Evolutionary conservation across 2,797 vertebrate genomes (phyloP).

Genomic region (Lithobates pipiens): DNA sequence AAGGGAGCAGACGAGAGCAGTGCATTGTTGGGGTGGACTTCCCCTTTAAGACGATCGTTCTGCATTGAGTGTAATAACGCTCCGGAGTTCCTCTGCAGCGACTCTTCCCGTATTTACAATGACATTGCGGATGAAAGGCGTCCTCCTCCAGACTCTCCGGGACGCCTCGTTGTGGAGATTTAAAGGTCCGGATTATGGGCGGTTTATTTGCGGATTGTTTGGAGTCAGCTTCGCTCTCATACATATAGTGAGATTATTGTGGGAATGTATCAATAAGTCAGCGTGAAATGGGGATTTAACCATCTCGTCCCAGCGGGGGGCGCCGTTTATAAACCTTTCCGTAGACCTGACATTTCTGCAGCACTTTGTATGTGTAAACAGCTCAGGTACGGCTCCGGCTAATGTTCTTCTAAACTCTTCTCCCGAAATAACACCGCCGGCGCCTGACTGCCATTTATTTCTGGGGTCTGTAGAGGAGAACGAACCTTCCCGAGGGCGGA

Average conservation of each 20-base stretch:
- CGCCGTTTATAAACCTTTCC: slow-evolving; percentile 13
- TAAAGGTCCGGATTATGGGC: slow-evolving; percentile 21
- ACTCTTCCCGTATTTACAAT: slow-evolving; percentile 2
- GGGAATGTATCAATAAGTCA: slow-evolving; percentile 40
- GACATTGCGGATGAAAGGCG: slow-evolving; percentile 12
- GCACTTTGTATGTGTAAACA: slow-evolving; percentile 17
- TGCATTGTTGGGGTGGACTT: too few species aligned
- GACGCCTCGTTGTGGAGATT: slow-evolving; percentile 18
- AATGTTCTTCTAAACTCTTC: neutral
- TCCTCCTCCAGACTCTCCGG: neutral
- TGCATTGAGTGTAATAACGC: neutral
- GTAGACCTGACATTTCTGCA: slow-evolving; percentile 24
- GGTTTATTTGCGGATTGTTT: slow-evolving; percentile 19
- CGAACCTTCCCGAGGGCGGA: too few species aligned
- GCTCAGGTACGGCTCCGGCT: neutral
- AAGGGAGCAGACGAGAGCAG: too few species aligned
- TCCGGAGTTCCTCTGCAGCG: too few species aligned
- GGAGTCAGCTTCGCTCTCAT: slow-evolving; percentile 35
- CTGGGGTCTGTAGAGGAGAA: too few species aligned
- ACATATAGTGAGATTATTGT: slow-evolving; percentile 33
- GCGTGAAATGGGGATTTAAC: slow-evolving; percentile 36
- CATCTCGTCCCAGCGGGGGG: slow-evolving; percentile 25
- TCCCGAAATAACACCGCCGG: neutral
- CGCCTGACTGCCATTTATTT: too few species aligned
- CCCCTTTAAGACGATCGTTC: too few species aligned